These are phyloP conservation scores for Neolamprologus ventralis DNA, from an alignment of 2,113 vertebrate genomes.

Conservation along the genomic window DNA sequence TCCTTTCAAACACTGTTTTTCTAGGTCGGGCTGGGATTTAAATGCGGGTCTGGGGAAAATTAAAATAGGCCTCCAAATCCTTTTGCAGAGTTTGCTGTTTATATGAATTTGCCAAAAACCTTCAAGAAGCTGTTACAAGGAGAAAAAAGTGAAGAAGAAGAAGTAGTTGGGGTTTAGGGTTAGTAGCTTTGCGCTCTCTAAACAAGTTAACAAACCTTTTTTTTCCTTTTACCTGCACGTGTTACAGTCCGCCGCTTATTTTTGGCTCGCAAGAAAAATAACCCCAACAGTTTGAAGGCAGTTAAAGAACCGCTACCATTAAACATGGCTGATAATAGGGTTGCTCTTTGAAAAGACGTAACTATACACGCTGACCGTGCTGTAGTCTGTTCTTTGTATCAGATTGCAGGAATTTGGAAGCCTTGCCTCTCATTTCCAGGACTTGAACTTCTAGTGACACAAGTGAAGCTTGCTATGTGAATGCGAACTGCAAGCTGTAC, in stretches of 20 bases:
- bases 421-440: conserved; percentile 7
- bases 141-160: not conserved
- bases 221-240: not conserved
- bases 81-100: conserved; percentile 18
- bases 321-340: conserved; percentile 24
- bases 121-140: not conserved
- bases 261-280: not conserved
- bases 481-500: not conserved
- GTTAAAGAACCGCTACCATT: not conserved
- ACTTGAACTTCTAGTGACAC: conserved; percentile 18
- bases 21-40: conserved; percentile 18
- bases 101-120: not conserved
- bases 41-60: conserved; percentile 25
- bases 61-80: conserved; percentile 1
- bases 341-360: conserved; percentile 18
- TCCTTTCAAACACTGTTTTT: conserved; percentile 29
- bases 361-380: conserved; percentile 4
- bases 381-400: conserved; percentile 9
- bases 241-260: not conserved
- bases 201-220: not conserved
- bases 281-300: not conserved
- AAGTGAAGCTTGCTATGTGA: not conserved
- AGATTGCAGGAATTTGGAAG: conserved; percentile 17
- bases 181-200: not conserved
- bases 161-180: not conserved